phyloP scores from a whole-genome alignment of 2,888 invertebrate genomes.

The Ischnura elegans region DNA sequence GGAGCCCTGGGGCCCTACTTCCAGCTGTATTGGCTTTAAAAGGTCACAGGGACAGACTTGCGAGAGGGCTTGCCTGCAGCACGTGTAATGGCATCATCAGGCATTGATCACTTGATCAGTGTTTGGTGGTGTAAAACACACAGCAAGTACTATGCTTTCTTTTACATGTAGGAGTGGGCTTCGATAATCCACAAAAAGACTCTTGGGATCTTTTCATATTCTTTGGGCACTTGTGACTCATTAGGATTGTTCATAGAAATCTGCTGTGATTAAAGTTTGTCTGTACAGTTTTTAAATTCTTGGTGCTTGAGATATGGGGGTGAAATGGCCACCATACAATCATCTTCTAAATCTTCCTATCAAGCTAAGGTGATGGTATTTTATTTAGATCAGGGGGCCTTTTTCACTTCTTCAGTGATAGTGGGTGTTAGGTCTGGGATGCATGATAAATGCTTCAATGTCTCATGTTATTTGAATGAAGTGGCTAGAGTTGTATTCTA shows the following conservation, averaged over 20 bases:
- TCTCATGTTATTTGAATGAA: background rate
- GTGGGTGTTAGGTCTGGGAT: background rate
- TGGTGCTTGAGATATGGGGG: background rate
- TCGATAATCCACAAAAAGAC: constrained; percentile 15
- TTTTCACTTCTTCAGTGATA: too few species aligned
- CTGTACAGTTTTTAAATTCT: background rate
- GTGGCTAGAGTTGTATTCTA: too few species aligned
- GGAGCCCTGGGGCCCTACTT: constrained; percentile 59
- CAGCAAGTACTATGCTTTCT: constrained; percentile 66
- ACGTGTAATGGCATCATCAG: constrained; percentile 63
- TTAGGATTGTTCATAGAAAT: constrained; percentile 22
- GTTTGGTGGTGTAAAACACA: constrained; percentile 64
- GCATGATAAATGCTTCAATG: background rate
- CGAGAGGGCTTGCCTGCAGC: constrained; percentile 57
- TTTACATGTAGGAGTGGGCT: constrained; percentile 63
- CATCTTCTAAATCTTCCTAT: background rate
- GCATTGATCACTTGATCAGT: constrained; percentile 63
- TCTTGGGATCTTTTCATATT: background rate
- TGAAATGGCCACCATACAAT: background rate
- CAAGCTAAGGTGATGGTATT: background rate
- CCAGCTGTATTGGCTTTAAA: constrained; percentile 55
- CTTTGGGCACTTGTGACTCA: constrained; percentile 25
- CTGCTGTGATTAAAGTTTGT: background rate
- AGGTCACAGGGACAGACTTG: constrained; percentile 39
- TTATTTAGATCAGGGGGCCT: background rate